Evolutionary conservation across 2,888 invertebrate species (phyloP), one percentile per base, ranked within the genome.

Genomic region (Drosophila yooni): DNA sequence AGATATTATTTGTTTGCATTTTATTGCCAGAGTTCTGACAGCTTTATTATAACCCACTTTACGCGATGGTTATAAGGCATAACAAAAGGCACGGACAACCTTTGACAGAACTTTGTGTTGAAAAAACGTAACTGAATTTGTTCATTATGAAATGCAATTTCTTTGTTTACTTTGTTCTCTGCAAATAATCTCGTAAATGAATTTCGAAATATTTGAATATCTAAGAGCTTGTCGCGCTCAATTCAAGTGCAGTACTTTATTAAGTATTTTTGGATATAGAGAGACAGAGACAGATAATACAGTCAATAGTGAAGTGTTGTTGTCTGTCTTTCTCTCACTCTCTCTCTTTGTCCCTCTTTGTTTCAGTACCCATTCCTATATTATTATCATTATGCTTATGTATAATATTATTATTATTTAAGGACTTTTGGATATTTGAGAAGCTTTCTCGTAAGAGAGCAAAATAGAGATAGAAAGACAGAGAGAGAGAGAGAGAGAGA

Each of bases 61-160:
- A 3, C 13, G 21, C 7, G 13, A 7, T 46, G 40, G 5, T 5
- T 11, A 10, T 11, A 40, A 5, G 13, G 21, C 46, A 21, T 3
- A 46, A 7, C 31, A 15, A 18, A 34, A 61, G 61, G 40, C 67
- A 57, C 40, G 40, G 5, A 25, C 60, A 40, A n/a, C 29, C 52
- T 43, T 52, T 27, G 63, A 18, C 61, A 38, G 50, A 29, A 52
- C 60, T 56, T 64, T 66, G 53, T 36, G 27, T 43, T 27, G 31
- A 27, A 33, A 27, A 48, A 67, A 67, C 59, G 68, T 76, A 79
- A 85, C 81, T 64, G 71, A 87, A 83, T 81, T 85, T 85, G 65
- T 54, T 46, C 1, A 25, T 46, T 46, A 46, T 2, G 2, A 46
- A 46, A 46, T 46, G 21, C 25, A 46, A 46, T 46, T 46, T 25